Evolutionary conservation across 35 echinoderm and acorn worm species (phyloP).

Genomic region (Holothuria glaberrima): DNA sequence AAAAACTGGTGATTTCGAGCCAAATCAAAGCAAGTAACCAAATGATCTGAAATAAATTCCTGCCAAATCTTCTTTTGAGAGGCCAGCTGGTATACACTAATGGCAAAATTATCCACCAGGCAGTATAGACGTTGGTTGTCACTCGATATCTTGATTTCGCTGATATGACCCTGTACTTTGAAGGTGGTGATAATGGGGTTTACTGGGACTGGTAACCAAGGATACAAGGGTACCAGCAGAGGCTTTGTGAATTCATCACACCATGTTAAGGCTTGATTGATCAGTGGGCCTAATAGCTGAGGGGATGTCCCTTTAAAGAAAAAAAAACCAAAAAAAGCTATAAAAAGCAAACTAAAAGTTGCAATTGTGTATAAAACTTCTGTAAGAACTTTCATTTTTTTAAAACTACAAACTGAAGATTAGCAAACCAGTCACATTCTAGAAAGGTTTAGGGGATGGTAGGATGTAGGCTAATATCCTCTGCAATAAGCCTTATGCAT

Average conservation of each 20-base stretch:
- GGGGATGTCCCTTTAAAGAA: conserved; percentile 66
- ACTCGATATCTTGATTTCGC: conserved; percentile 71
- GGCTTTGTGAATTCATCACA: conserved; percentile 91
- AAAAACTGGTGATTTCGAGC: conserved; percentile 63
- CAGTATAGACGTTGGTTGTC: conserved; percentile 95
- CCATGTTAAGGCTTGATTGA: conserved; percentile 89
- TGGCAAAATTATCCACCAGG: conserved; percentile 57
- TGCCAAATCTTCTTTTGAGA: conserved; percentile 81
- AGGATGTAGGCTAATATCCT: no score
- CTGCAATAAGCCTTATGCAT: no score
- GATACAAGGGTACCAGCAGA: conserved; percentile 83
- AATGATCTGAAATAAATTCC: conserved; percentile 45
- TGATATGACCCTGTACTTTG: conserved; percentile 48
- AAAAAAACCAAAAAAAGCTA: neutral
- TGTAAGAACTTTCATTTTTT: no score
- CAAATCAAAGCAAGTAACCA: conserved; percentile 64
- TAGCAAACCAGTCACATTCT: no score
- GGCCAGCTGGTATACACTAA: conserved; percentile 82
- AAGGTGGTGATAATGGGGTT: conserved; percentile 77
- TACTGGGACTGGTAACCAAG: conserved; percentile 82
- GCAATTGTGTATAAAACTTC: no score
- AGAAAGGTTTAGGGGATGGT: no score
- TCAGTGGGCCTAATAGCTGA: conserved; percentile 68
- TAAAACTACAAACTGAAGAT: no score
- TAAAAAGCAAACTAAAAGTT: no score